Base-by-base conservation (phyloP, 2,888 invertebrate genomes). In the Euzetes globulus region DNA sequence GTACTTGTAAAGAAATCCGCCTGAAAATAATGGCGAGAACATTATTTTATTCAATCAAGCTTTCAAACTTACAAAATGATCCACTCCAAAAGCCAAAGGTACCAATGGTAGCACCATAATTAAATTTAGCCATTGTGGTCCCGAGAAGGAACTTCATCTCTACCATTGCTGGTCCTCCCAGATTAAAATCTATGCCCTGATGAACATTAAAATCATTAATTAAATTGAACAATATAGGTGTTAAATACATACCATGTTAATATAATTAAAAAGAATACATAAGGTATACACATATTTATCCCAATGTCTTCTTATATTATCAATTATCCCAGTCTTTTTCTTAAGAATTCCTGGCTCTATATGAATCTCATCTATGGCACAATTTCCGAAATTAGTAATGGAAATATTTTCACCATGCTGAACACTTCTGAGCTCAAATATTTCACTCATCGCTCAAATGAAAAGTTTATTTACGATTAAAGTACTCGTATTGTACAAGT, bases 1-100 rank as follows among this genome's bases (percentile, higher is more conserved):
- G 25, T 17, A 70, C 19, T 22, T 19, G 73, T 68, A 73, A 7
- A 68, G 45, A 15, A 33, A 70, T 17, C 73, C 73, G 37, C 7
- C 60, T 60, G 4, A 41, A 41, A 9, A 41, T 13, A 41, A 41
- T 41, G 13, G 6, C 41, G 50, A 47, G 13, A 6, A 33, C 7
- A 6, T 33, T 33, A 33, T 33, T 33, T 33, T 33, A n/a, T n/a
- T n/a, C n/a, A n/a, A n/a, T n/a, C n/a, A 9, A 13, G 41, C 41
- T 41, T 41, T 41, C 41, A n/a, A 33, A 3, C 47, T 9, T n/a
- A 47, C 47, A 9, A 17, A 47, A 47, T 13, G 47, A 47, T 17
- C 47, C 47, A 3, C 3, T 17, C 13, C 4, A 47, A 47, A 9
- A 17, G 5, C 47, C 47, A 3, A 47, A 7, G 3, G 7, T n/a